Conservation (phyloP, 2,888 invertebrate genomes). For the Drosophila kuntzei region DNA sequence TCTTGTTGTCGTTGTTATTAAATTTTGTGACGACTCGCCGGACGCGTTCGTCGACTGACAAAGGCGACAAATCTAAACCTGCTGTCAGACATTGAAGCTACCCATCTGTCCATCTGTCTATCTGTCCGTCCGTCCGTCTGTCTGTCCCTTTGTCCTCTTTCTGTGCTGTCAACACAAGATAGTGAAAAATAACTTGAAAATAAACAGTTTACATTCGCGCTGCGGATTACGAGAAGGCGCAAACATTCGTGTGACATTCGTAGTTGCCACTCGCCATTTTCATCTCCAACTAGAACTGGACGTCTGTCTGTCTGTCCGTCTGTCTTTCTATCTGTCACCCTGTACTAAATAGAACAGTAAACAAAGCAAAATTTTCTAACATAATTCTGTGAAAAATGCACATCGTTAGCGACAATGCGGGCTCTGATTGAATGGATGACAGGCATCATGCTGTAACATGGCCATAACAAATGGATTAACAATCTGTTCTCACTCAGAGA, state of each 20-base stretch:
- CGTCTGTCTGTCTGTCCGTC: constrained; percentile 10
- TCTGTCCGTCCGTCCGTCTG: not conserved
- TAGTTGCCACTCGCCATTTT: constrained; percentile 12
- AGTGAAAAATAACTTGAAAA: constrained; percentile 68
- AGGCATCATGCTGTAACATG: constrained; percentile 17
- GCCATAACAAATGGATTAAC: constrained; percentile 26
- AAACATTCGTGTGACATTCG: constrained; percentile 34
- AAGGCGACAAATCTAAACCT: constrained; percentile 54
- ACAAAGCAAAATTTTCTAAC: constrained; percentile 37
- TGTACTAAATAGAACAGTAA: constrained; percentile 46
- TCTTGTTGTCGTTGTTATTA: constrained; percentile 57
- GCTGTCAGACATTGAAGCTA: constrained; percentile 37
- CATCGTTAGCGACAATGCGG: constrained; percentile 49
- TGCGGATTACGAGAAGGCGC: constrained; percentile 39
- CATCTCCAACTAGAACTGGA: constrained; percentile 20
- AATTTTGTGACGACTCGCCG: constrained; percentile 58
- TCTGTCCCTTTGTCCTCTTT: not conserved
- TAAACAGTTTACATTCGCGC: constrained; percentile 59
- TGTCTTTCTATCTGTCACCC: constrained; percentile 18
- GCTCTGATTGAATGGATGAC: constrained; percentile 46
- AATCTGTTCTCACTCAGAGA: not conserved
- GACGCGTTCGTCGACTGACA: constrained; percentile 21
- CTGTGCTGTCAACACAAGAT: constrained; percentile 62
- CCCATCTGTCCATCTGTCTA: constrained; percentile 1
- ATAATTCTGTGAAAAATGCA: constrained; percentile 43